Evolutionary conservation across 2,797 vertebrate genomes (phyloP), one percentile per base, ranked within the genome.

Genomic region (Enteromius paludinosus): DNA sequence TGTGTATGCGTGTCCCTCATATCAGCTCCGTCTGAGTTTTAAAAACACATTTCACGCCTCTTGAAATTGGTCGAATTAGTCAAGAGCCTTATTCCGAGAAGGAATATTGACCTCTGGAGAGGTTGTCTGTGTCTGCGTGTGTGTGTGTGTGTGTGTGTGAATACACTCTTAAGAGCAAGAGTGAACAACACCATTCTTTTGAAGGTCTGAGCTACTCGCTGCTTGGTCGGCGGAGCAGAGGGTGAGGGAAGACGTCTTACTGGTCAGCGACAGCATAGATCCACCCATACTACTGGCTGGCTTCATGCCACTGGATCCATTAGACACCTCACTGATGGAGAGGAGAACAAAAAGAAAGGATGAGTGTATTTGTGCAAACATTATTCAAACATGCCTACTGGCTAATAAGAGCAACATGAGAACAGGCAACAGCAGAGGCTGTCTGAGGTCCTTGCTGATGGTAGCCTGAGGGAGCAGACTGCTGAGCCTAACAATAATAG

Each of bases 121-220:
- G 23, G 56, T 80, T 86, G 71, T 72, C 76, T 43, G 65, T 83
- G 79, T 15, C 38, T n/a, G 64, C 38, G 41, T 49, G 30, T 28
- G 38, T 68, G 43, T 49, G 14, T n/a, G 28, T 25, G 30, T 14
- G 70, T 5, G 38, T 2, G 68, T 43, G 35, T 45, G 38, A 2
- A 61, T 38, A 72, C 62, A 61, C 73, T 72, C 90, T 94, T 86
- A 95, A 81, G 94, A 95, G 90, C 94, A 95, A 90, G 95, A 93
- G 92, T 95, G 95, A 89, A 94, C 93, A 15, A 96, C 94, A 78
- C 97, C 97, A 1, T 94, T 95, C 92, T 97, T 96, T 92, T 98
- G 96, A 88, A 96, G 91, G 87, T 98, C 97, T 3, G 92, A 95
- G 89, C 91, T 93, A 78, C 95, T 92, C 62, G 94, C 94, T 0